Evolutionary conservation across 2,113 vertebrate species (phyloP), one percentile per base, ranked within the genome.

Genomic region (Eurypyga helias): DNA sequence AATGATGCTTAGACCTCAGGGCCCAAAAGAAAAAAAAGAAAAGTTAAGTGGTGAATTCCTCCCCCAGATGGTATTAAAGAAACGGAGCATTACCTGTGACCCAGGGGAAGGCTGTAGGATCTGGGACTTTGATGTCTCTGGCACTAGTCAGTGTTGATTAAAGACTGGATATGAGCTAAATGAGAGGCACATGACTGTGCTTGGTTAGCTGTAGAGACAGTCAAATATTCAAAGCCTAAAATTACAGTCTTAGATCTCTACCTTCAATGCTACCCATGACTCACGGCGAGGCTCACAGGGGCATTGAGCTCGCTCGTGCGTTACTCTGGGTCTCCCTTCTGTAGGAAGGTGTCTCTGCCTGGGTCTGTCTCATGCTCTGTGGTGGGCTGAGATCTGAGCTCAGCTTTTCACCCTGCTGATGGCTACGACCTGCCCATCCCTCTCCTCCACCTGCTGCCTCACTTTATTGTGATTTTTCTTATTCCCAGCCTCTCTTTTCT

Each of bases 181-280:
- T 66, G 67, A 93, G 67, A 89, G 60, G 19, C 43, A 34, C 41
- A 19, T 72, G 64, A 66, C 65, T 83, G 23, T 72, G 64, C 45
- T 92, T 91, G 64, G 57, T 79, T 84, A 61, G 71, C 77, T 89
- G 21, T 48, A 78, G 64, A 71, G 69, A 73, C 29, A 8, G 15
- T 48, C 87, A 92, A 86, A 58, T 77, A 80, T 54, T 95, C 84
- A 80, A 87, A 85, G 66, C 49, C 28, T 89, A 16, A 92, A 77
- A 79, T 36, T 49, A 11, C 16, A 19, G n/a, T 77, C 87, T 96
- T 92, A 88, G 73, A 69, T 86, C 82, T 58, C 52, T 90, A 28
- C 70, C 29, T 89, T 78, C 77, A 75, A 55, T 55, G 17, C 21
- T 45, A n/a, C 26, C 51, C 6, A 3, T 71, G 75, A 81, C 41